phyloP scores from a whole-genome alignment of 2,113 vertebrate species.

The Dissostichus mawsoni region DNA sequence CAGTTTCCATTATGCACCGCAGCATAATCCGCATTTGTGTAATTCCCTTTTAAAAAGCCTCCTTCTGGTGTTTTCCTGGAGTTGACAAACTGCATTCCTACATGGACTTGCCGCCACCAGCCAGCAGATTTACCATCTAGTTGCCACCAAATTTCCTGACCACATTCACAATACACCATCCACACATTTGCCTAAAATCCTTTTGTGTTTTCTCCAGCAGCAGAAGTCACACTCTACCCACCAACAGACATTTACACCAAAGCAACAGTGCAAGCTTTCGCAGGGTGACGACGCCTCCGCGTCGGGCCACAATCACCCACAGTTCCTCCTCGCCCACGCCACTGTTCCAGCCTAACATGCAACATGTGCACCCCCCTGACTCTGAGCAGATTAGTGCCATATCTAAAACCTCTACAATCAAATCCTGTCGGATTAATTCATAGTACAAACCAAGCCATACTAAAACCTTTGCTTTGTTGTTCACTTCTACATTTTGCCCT shows the following conservation, averaged over 20 bases:
- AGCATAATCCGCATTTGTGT: conserved; percentile 72
- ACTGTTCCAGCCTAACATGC: neutral
- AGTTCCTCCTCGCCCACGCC: neutral
- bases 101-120: neutral
- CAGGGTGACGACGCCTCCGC: neutral
- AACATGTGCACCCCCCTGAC: conserved; percentile 15
- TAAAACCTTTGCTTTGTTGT: conserved; percentile 50
- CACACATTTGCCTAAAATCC: neutral
- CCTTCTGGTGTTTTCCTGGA: conserved; percentile 73
- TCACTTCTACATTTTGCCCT: conserved; percentile 21
- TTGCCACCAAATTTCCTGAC: conserved; percentile 12
- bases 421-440: conserved; percentile 57
- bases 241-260: neutral
- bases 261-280: neutral
- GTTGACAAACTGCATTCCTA: conserved; percentile 47
- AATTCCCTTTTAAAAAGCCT: conserved; percentile 75
- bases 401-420: conserved; percentile 62
- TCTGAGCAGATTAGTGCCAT: conserved; percentile 55
- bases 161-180: neutral
- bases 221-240: neutral
- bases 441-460: conserved; percentile 41
- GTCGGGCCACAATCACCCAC: neutral
- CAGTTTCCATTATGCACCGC: conserved; percentile 73
- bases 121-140: conserved; percentile 25
- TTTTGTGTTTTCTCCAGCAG: conserved; percentile 8